phyloP scores from a whole-genome alignment of 2,888 invertebrate genomes.

The Patella caerulea region DNA sequence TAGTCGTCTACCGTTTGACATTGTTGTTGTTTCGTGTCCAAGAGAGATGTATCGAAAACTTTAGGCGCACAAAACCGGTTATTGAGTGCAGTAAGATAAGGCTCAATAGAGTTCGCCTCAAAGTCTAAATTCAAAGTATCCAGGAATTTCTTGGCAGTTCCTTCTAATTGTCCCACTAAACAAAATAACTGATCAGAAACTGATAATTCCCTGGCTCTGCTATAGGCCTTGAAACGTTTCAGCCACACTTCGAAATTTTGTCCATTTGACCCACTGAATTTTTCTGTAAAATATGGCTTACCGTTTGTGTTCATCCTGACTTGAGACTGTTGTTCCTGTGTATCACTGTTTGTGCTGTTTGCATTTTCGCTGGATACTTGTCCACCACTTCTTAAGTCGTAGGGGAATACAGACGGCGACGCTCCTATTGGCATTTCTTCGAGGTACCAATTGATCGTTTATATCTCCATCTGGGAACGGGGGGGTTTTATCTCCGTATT shows the following conservation, averaged over 20 bases:
- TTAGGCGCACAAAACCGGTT: neutral
- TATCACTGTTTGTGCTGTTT: no score
- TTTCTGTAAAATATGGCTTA: neutral
- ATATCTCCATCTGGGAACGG: no score
- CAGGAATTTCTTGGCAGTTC: neutral
- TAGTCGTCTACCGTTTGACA: neutral
- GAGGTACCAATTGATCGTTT: no score
- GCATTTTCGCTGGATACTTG: no score
- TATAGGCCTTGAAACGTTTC: neutral
- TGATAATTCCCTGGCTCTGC: neutral
- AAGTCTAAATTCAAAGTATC: neutral
- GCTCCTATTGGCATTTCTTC: no score
- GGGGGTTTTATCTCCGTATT: no score
- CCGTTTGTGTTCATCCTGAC: neutral
- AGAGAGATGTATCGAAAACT: neutral
- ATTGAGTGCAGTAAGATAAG: no score
- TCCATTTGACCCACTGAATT: neutral
- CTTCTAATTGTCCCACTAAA: neutral
- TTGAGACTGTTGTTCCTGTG: no score
- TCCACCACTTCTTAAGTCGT: no score
- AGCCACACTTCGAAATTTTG: neutral
- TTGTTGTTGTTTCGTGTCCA: neutral
- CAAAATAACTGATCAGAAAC: neutral
- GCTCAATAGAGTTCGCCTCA: neutral
- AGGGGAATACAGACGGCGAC: no score